These are phyloP conservation scores for Nephrotoma appendiculata DNA, from an alignment of 2,888 invertebrate genomes.

Conservation along the genomic window DNA sequence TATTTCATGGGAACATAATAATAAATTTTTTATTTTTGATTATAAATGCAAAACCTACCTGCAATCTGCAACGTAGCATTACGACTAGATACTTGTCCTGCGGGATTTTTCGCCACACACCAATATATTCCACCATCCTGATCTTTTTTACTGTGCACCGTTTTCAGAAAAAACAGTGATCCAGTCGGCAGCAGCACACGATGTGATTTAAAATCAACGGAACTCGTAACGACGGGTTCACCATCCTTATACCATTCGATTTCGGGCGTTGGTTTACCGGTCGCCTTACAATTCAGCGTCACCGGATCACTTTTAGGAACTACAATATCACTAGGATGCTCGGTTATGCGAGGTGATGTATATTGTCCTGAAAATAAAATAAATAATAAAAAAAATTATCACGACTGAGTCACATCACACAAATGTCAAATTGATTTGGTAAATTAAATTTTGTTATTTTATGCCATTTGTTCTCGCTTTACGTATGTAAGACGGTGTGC, in stretches of 20 bases:
- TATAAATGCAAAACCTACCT: conserved; percentile 43
- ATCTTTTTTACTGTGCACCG: conserved; percentile 88
- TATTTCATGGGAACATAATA: neutral
- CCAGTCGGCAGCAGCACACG: conserved; percentile 81
- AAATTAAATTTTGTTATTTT: neutral
- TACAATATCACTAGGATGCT: conserved; percentile 92
- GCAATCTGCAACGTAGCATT: conserved; percentile 93
- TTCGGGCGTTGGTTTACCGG: conserved; percentile 80
- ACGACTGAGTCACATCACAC: neutral
- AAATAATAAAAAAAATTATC: neutral
- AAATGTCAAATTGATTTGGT: neutral
- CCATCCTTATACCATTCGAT: conserved; percentile 95
- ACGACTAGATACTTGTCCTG: conserved; percentile 76
- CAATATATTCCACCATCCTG: conserved; percentile 92
- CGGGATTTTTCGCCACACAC: conserved; percentile 88
- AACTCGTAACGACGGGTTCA: conserved; percentile 57
- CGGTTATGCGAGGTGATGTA: conserved; percentile 85
- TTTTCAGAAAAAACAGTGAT: conserved; percentile 86
- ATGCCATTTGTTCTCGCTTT: neutral
- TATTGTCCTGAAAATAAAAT: conserved; percentile 51
- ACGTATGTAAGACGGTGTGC: neutral
- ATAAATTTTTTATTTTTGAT: neutral
- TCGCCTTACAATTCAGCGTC: conserved; percentile 92
- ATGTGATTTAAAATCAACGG: conserved; percentile 69
- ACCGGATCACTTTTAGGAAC: conserved; percentile 95